phyloP scores from a whole-genome alignment of 2,113 vertebrate genomes.

The Brachypteracias leptosomus region DNA sequence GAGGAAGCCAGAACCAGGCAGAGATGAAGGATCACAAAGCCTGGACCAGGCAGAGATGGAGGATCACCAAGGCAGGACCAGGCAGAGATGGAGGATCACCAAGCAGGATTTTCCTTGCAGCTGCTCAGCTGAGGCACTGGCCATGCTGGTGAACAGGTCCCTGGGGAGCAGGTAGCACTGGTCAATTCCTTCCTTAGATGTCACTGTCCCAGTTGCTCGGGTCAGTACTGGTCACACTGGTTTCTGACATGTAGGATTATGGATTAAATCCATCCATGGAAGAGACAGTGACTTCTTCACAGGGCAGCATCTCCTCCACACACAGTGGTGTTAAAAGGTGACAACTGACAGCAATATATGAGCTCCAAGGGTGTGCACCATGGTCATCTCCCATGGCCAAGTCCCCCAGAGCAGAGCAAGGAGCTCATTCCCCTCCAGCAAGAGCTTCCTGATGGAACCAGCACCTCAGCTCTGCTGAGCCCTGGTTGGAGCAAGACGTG shows the following conservation, averaged over 20 bases:
- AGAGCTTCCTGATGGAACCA: accelerated
- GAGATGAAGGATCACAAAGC: accelerated
- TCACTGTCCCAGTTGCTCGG: not conserved
- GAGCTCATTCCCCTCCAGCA: not conserved
- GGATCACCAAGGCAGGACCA: accelerated
- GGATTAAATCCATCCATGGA: not conserved
- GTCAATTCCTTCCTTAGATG: not conserved
- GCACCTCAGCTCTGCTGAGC: not conserved
- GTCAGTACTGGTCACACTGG: not conserved
- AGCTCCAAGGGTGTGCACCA: not conserved
- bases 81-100: accelerated
- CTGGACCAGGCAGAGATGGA: accelerated
- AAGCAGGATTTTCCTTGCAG: not conserved
- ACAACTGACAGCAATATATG: accelerated
- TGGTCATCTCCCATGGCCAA: accelerated
- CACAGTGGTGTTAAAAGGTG: too few relatives aligned
- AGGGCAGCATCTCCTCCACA: accelerated
- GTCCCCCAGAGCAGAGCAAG: not conserved
- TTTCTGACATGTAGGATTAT: accelerated
- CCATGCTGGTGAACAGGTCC: not conserved
- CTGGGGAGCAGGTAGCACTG: not conserved
- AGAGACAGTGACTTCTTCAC: accelerated
- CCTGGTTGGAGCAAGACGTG: accelerated
- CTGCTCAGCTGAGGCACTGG: not conserved
- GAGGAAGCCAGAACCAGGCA: accelerated